Evolutionary conservation across 2,888 invertebrate species (phyloP).

Genomic region (Agriotes lineatus): DNA sequence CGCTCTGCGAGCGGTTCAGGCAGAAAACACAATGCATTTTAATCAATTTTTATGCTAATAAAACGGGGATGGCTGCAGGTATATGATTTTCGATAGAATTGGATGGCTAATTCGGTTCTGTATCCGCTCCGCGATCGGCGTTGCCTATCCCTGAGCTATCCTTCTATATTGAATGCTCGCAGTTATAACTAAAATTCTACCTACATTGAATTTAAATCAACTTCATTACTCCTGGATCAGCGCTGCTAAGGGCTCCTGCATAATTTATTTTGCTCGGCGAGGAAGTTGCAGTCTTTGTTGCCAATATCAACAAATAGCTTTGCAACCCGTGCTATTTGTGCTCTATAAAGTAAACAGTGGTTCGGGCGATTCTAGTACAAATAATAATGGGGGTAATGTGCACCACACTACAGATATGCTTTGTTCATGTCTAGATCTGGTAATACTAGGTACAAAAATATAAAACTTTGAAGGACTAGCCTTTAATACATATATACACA

Average conservation of each 20-base stretch:
- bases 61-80: not conserved
- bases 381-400: too few species aligned
- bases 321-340: too few species aligned
- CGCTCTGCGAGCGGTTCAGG: not conserved
- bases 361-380: too few species aligned
- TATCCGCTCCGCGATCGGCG: slow-evolving; percentile 8
- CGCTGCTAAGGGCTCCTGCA: not conserved
- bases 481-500: too few species aligned
- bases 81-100: slow-evolving; percentile 6
- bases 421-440: too few species aligned
- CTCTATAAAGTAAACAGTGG: too few species aligned
- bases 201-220: slow-evolving; percentile 20
- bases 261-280: not conserved
- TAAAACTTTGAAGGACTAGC: too few species aligned
- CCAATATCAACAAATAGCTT: too few species aligned
- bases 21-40: not conserved
- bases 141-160: slow-evolving; percentile 23
- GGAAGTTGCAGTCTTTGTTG: too few species aligned
- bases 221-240: slow-evolving; percentile 14
- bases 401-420: too few species aligned
- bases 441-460: too few species aligned
- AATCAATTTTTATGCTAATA: slow-evolving; percentile 7
- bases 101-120: slow-evolving; percentile 18
- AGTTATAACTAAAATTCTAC: slow-evolving; percentile 8
- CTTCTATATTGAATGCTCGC: slow-evolving; percentile 9